These are phyloP conservation scores for Nasua narica DNA, from an alignment of 2,797 vertebrate genomes.

Conservation along the genomic window DNA sequence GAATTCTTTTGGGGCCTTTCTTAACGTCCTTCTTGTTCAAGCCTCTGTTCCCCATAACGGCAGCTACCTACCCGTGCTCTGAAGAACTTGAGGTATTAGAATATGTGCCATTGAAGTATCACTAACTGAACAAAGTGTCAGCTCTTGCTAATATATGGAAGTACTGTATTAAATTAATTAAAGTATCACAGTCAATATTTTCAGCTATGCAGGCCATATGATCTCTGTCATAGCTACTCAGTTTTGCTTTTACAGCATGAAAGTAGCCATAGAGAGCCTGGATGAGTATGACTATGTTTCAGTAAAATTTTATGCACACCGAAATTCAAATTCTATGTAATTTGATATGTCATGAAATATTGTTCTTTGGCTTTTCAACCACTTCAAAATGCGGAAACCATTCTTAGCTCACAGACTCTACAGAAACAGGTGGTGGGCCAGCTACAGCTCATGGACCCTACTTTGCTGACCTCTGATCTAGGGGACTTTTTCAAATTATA, in stretches of 20 bases:
- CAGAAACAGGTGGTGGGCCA: neutral
- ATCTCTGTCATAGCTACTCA: neutral
- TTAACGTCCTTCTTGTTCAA: neutral
- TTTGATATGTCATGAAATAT: neutral
- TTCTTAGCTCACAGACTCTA: neutral
- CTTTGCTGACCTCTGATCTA: neutral
- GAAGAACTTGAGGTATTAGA: neutral
- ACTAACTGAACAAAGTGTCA: neutral
- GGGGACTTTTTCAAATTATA: neutral
- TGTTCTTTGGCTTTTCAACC: neutral
- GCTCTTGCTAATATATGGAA: neutral
- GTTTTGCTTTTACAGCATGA: neutral
- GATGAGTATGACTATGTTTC: neutral
- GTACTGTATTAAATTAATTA: neutral
- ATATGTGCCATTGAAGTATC: neutral
- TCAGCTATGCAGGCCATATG: neutral
- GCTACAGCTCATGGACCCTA: neutral
- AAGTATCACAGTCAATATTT: neutral
- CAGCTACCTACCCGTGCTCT: neutral
- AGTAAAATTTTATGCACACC: neutral
- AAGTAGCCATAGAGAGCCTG: neutral
- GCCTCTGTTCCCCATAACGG: neutral
- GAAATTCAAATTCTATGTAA: neutral
- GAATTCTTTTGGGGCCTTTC: neutral
- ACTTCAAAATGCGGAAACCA: neutral